These are phyloP conservation scores for Upupa epops DNA, from an alignment of 2,113 vertebrate genomes.

Conservation along the genomic window DNA sequence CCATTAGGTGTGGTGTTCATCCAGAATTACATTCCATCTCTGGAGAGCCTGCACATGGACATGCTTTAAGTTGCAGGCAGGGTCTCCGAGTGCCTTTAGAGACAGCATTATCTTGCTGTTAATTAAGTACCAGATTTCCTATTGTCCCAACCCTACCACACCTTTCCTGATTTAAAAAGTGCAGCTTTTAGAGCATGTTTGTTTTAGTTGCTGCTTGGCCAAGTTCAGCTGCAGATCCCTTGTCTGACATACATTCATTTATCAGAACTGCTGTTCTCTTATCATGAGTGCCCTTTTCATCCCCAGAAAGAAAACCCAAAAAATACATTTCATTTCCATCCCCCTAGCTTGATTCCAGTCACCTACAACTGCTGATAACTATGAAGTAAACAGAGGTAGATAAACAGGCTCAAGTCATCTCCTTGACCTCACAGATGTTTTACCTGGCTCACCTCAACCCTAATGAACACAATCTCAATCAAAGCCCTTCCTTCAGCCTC, in stretches of 20 bases:
- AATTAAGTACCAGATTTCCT: neutral
- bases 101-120: neutral
- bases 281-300: neutral
- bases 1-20: neutral
- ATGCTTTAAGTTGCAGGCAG: neutral
- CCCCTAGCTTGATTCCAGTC: neutral
- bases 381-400: neutral
- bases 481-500: neutral
- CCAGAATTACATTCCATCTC: neutral
- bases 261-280: neutral
- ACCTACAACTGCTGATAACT: neutral
- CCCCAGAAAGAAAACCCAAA: neutral
- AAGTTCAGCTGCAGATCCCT: neutral
- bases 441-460: neutral
- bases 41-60: neutral
- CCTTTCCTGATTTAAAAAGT: constrained; percentile 42
- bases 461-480: neutral
- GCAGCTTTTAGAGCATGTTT: neutral
- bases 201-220: neutral
- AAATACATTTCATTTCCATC: neutral
- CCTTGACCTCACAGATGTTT: neutral
- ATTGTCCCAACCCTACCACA: constrained; percentile 22
- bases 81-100: neutral
- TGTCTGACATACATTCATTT: neutral
- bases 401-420: neutral